Percentiles rank a stretch among this genome's conserved stretches.
Evolutionary conservation across 2,888 invertebrate genomes (phyloP).

Genomic region (Phyllotreta striolata): DNA sequence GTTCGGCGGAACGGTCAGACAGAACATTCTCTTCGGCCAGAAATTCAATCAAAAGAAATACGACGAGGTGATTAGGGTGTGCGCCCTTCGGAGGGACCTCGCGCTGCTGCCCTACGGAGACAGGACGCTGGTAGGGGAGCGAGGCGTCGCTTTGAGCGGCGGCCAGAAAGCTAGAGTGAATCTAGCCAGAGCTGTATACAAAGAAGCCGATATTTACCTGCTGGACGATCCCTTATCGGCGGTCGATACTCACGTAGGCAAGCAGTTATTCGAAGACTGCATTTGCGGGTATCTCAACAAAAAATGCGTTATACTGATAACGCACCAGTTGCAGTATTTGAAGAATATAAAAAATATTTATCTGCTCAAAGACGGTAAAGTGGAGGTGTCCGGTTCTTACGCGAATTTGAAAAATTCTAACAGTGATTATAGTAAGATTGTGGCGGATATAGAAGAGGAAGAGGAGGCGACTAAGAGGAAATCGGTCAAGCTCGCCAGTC

Average conservation of each 20-base stretch:
- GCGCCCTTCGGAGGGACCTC: conserved; percentile 76
- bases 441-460: conserved; percentile 16
- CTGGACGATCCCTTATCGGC: conserved; percentile 90
- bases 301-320: conserved; percentile 76
- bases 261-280: conserved; percentile 85
- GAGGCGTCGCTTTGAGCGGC: conserved; percentile 75
- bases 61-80: conserved; percentile 72
- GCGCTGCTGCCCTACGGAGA: conserved; percentile 78
- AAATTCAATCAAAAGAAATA: conserved; percentile 71
- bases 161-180: conserved; percentile 89
- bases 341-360: conserved; percentile 65
- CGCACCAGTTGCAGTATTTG: conserved; percentile 74
- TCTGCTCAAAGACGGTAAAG: conserved; percentile 65
- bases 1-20: conserved; percentile 81
- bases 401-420: conserved; percentile 35
- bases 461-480: neutral
- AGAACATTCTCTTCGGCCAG: conserved; percentile 90
- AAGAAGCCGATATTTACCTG: conserved; percentile 82
- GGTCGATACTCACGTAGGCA: conserved; percentile 87
- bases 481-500: no score
- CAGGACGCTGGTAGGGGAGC: conserved; percentile 78
- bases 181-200: conserved; percentile 84
- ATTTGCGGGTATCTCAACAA: conserved; percentile 68
- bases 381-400: conserved; percentile 57
- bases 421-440: conserved; percentile 35